Conservation (phyloP, 2,113 vertebrate species). For the Antechinus flavipes region DNA sequence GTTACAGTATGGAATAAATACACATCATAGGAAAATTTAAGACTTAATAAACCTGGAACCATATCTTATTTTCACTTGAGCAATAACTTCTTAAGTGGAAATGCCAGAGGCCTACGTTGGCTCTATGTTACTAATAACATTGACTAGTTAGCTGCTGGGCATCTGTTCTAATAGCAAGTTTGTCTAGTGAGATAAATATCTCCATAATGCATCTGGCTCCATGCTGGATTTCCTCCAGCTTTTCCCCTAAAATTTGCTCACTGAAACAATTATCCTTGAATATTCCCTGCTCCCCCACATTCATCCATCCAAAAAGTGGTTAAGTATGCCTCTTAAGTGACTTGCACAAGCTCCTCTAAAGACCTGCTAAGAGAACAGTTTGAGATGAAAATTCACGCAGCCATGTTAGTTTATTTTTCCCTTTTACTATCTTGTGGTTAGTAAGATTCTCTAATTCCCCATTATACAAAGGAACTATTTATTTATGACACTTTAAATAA, state of each 20-base stretch:
- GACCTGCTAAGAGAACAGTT: conserved; percentile 42
- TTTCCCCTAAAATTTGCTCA: background rate
- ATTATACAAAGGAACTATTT: conserved; percentile 56
- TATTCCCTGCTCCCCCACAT: background rate
- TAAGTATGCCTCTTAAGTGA: conserved; percentile 43
- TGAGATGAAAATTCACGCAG: conserved; percentile 15
- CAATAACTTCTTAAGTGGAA: conserved; percentile 11
- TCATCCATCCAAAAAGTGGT: background rate
- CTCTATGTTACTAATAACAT: conserved; percentile 24
- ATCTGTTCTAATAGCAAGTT: conserved; percentile 19
- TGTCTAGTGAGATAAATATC: conserved; percentile 56
- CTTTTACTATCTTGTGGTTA: conserved; percentile 43
- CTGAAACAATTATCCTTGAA: background rate
- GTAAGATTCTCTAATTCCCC: conserved; percentile 4
- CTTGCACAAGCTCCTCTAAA: conserved; percentile 23
- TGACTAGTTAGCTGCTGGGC: conserved; percentile 55
- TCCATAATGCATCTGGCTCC: background rate
- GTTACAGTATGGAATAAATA: background rate
- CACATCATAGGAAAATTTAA: conserved; percentile 53
- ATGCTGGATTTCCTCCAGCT: background rate
- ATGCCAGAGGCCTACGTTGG: conserved; percentile 48
- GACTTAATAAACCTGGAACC: background rate
- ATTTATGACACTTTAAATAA: conserved; percentile 40
- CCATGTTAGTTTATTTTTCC: conserved; percentile 21
- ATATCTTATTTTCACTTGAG: conserved; percentile 22